Evolutionary conservation across 2,113 vertebrate genomes (phyloP).

Genomic region (Macaca fascicularis): DNA sequence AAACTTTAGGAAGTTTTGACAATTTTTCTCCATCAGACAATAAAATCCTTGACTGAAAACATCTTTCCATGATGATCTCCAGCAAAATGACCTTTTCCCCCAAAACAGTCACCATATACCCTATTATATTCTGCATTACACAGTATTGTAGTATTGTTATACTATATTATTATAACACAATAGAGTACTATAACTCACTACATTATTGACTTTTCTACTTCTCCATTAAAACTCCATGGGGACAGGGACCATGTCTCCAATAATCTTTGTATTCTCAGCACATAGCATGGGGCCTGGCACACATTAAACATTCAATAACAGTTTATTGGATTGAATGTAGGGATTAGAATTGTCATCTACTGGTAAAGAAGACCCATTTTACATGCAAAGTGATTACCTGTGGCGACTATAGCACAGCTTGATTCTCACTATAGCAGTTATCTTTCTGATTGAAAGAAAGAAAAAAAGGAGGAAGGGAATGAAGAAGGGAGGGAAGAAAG

Average conservation of each 20-base stretch:
- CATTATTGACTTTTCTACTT: slow-evolving; percentile 32
- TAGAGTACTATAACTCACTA: not conserved
- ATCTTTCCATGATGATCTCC: not conserved
- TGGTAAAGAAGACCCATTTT: not conserved
- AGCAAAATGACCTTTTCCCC: not conserved
- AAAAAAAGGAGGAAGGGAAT: not conserved
- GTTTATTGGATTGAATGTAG: not conserved
- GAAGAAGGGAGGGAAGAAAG: not conserved
- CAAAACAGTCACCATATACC: not conserved
- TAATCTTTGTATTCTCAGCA: not conserved
- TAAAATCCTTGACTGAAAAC: not conserved
- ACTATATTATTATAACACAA: not conserved
- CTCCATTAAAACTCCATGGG: not conserved
- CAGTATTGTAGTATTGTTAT: not conserved
- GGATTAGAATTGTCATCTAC: not conserved
- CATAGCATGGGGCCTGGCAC: not conserved
- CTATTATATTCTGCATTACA: not conserved
- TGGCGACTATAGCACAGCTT: not conserved
- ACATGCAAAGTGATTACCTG: not conserved
- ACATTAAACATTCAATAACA: not conserved
- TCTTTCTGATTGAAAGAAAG: slow-evolving; percentile 7
- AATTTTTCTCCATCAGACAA: not conserved
- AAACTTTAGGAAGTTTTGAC: not conserved
- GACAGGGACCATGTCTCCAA: not conserved
- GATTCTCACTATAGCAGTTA: not conserved